Percentiles rank a stretch among this genome's conserved stretches.
Evolutionary conservation across 1,140 invertebrate genomes (phyloP).

Genomic region (Glossosoma conforme): DNA sequence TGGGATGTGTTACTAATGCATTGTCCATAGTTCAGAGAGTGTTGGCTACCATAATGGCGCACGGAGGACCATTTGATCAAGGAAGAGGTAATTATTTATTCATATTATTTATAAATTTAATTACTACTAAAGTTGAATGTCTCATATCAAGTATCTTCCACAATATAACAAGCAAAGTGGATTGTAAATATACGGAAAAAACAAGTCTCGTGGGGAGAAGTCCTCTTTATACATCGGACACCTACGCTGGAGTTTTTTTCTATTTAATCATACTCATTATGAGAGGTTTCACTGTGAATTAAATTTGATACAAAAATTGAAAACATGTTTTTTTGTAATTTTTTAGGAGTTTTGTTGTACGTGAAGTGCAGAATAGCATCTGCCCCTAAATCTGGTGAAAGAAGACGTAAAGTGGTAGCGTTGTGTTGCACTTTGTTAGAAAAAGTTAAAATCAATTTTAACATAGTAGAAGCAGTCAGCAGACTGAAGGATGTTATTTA

Average conservation of each 20-base stretch:
- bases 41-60: slow-evolving; percentile 67
- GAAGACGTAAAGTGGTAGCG: slow-evolving; percentile 51
- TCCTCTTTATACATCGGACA: no score
- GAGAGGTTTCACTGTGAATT: no score
- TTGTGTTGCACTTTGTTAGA: slow-evolving; percentile 61
- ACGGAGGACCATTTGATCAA: slow-evolving; percentile 76
- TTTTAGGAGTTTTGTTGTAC: slow-evolving; percentile 52
- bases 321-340: slow-evolving; percentile 27
- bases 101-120: no score
- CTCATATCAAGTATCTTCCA: no score
- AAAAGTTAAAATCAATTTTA: slow-evolving; percentile 62
- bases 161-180: no score
- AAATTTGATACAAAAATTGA: no score
- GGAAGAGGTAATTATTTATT: slow-evolving; percentile 57
- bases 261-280: no score
- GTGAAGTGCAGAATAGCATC: slow-evolving; percentile 65
- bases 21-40: slow-evolving; percentile 63
- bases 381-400: slow-evolving; percentile 45
- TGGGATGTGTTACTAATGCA: slow-evolving; percentile 70
- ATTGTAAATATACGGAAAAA: no score
- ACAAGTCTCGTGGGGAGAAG: no score
- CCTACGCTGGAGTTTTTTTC: no score
- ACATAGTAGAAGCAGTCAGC: slow-evolving; percentile 66
- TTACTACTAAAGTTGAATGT: no score
- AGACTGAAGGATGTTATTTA: slow-evolving; percentile 67